Conservation (phyloP, 1,140 invertebrate species). For the Zaprionus africanus region DNA sequence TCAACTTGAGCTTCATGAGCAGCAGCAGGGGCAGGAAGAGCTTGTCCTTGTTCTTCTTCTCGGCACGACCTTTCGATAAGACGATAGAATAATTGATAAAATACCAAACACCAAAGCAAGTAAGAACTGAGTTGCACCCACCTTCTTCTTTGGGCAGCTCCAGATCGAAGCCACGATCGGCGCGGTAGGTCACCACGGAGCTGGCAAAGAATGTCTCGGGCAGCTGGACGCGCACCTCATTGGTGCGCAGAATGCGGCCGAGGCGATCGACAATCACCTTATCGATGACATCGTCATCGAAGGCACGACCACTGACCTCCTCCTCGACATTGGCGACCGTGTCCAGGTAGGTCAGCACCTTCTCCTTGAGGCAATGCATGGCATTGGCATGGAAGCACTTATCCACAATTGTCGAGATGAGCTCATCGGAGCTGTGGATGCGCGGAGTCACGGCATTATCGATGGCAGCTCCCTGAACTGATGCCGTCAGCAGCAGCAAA, state of each 20-base stretch:
- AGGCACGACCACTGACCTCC: conserved; percentile 86
- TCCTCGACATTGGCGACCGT: conserved; percentile 87
- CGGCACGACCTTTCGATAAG: conserved; percentile 66
- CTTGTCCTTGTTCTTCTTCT: conserved; percentile 90
- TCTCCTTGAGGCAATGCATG: conserved; percentile 89
- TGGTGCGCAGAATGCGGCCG: conserved; percentile 88
- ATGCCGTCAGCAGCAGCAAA: conserved; percentile 78
- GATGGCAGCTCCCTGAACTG: conserved; percentile 85
- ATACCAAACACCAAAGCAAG: conserved; percentile 28
- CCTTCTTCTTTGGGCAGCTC: conserved; percentile 86
- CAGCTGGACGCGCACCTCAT: conserved; percentile 89
- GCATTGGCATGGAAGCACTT: conserved; percentile 89
- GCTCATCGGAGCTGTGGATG: conserved; percentile 87
- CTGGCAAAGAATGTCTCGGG: conserved; percentile 90
- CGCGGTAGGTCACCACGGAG: conserved; percentile 88
- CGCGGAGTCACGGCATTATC: conserved; percentile 86
- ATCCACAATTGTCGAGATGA: conserved; percentile 89
- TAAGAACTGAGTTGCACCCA: conserved; percentile 33
- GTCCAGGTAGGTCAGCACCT: conserved; percentile 90
- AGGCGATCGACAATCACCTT: conserved; percentile 90
- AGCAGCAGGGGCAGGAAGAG: conserved; percentile 91
- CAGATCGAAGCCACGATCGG: conserved; percentile 88
- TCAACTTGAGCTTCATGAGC: conserved; percentile 92
- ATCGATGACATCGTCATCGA: conserved; percentile 87
- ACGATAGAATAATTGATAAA: neutral